phyloP scores from a whole-genome alignment of 2,113 vertebrate species.

The Pteruthius melanotis region DNA sequence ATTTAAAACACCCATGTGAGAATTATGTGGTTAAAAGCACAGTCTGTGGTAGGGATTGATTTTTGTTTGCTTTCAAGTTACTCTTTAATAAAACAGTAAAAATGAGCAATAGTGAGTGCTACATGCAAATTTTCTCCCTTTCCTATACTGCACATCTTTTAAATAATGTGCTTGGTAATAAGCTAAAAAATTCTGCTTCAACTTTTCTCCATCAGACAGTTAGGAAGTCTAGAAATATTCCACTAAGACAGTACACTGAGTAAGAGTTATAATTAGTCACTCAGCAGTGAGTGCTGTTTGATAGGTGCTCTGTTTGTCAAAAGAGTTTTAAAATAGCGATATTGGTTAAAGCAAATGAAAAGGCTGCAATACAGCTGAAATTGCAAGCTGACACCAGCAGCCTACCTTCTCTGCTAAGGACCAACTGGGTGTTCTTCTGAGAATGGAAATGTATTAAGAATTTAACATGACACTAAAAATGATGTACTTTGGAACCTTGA shows the following conservation, averaged over 20 bases:
- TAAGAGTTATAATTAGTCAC: not conserved
- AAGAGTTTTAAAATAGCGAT: not conserved
- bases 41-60: not conserved
- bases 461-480: not conserved
- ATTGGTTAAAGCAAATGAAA: not conserved
- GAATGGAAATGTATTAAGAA: not conserved
- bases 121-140: not conserved
- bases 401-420: not conserved
- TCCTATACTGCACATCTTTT: not conserved
- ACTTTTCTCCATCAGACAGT: constrained; percentile 27
- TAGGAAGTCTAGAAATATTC: constrained; percentile 42
- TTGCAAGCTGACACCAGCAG: not conserved
- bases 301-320: not conserved
- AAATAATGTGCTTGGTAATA: not conserved
- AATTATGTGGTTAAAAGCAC: not conserved
- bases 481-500: not conserved
- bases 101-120: not conserved
- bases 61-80: not conserved
- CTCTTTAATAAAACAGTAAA: not conserved
- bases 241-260: not conserved
- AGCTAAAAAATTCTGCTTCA: not conserved
- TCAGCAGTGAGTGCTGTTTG: not conserved
- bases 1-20: not conserved
- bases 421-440: not conserved
- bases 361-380: not conserved